A percentile compares a stretch with the other conserved stretches of the same genome.
phyloP scores from a whole-genome alignment of 2,797 vertebrate species.

The Channa striata region DNA sequence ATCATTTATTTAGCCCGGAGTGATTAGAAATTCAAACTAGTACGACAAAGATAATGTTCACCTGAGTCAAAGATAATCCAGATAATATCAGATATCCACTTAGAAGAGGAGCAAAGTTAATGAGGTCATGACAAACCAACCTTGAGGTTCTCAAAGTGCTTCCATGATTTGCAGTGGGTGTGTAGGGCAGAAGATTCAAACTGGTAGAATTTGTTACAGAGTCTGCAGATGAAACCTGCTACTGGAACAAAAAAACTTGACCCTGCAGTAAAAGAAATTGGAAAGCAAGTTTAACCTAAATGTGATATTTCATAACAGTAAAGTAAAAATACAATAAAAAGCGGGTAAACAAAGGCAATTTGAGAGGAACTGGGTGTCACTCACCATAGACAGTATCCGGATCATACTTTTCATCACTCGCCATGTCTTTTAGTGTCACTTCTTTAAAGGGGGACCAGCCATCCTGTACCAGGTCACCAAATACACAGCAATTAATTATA shows the following conservation, averaged over 20 bases:
- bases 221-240: slow-evolving; percentile 93
- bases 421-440: slow-evolving; percentile 81
- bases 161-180: slow-evolving; percentile 93
- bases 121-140: slow-evolving; percentile 76
- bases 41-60: background rate
- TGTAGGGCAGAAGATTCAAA: slow-evolving; percentile 89
- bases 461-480: slow-evolving; percentile 63
- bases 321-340: background rate
- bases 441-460: slow-evolving; percentile 79
- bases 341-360: background rate
- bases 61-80: background rate
- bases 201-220: slow-evolving; percentile 96
- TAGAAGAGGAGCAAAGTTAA: background rate
- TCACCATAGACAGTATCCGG: slow-evolving; percentile 91
- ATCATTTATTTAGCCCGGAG: background rate
- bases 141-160: slow-evolving; percentile 97
- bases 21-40: background rate
- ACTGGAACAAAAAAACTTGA: slow-evolving; percentile 94
- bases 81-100: background rate
- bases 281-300: slow-evolving; percentile 19
- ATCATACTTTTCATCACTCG: slow-evolving; percentile 87
- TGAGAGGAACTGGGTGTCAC: slow-evolving; percentile 23
- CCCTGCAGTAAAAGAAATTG: slow-evolving; percentile 78
- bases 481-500: slow-evolving; percentile 1
- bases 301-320: slow-evolving; percentile 12